Evolutionary conservation across 2,888 invertebrate species (phyloP).

Genomic region (Darwinula stevensoni): DNA sequence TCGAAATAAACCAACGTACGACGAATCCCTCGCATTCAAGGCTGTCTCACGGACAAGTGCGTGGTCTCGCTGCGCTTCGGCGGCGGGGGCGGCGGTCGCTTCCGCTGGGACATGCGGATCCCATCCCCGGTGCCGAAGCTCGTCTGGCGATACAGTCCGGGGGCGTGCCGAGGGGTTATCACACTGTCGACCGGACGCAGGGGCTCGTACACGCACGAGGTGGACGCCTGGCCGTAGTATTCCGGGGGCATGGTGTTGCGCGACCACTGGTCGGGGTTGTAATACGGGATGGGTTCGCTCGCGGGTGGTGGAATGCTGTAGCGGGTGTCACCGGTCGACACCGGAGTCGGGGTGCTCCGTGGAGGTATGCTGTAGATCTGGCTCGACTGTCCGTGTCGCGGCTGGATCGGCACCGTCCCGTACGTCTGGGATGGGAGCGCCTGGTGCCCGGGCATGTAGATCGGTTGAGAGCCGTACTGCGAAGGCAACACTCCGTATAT

Average conservation of each 20-base stretch:
- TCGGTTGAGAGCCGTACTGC: background rate
- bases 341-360: background rate
- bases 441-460: too few species aligned
- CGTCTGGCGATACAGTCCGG: background rate
- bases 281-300: background rate
- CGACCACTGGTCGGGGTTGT: background rate
- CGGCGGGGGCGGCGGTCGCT: constrained; percentile 58
- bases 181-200: background rate
- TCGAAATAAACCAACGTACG: too few species aligned
- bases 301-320: constrained; percentile 4
- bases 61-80: constrained; percentile 64
- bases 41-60: constrained; percentile 25
- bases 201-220: too few species aligned
- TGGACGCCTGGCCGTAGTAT: too few species aligned
- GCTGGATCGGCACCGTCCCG: background rate
- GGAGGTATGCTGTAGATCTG: background rate
- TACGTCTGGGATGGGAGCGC: too few species aligned
- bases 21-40: too few species aligned
- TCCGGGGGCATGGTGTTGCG: too few species aligned
- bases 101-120: constrained; percentile 15
- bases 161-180: background rate
- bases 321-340: background rate
- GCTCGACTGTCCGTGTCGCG: background rate
- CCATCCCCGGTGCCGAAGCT: background rate
- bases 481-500: background rate